Evolutionary conservation across 2,888 invertebrate genomes (phyloP), one percentile per base, ranked within the genome.

Genomic region (Cenopis cana): DNA sequence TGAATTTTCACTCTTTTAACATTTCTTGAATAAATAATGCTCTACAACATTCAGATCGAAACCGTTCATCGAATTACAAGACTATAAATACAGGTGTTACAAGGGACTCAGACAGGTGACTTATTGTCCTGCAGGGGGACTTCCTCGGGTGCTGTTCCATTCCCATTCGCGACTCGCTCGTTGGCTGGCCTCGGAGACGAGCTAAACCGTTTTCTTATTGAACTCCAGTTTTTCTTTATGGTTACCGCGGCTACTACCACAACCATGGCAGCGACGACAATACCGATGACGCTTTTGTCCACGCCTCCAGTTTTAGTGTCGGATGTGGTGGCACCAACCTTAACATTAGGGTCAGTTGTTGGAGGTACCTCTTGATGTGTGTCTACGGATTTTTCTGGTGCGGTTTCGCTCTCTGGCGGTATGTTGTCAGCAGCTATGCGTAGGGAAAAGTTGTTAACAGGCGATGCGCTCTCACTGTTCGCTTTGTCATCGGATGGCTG

Each of bases 191-290:
- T 85, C 14, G 90, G 88, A 10, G 87, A 81, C 11, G 91, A 90
- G 75, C 86, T 86, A 74, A 91, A 93, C 67, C 85, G 80, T 69
- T 89, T 91, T 75, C 78, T 90, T 50, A 94, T 91, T n/a, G 91
- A 91, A 77, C 91, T 94, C 90, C 94, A 94, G 81, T 94, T 94
- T 84, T 94, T 94, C 80, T 94, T 94, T 11, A 94, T 88, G 14
- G 93, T 90, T 65, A 95, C 93, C 17, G 92, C 94, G 14, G 93
- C 93, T 1, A 93, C 89, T 2, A 94, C 90, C 6, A 94, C 83
- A 4, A 94, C 86, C 85, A 94, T 91, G 2, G 94, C 94, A 6
- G 92, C 94, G 18, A 94, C 91, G 38, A 95, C 89, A 24, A 95
- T 85, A 49, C 93, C 93, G 62, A 95, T 89, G 4, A 94, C 81